Conservation (phyloP, 2,113 vertebrate genomes). For the Marmota flaviventris region DNA sequence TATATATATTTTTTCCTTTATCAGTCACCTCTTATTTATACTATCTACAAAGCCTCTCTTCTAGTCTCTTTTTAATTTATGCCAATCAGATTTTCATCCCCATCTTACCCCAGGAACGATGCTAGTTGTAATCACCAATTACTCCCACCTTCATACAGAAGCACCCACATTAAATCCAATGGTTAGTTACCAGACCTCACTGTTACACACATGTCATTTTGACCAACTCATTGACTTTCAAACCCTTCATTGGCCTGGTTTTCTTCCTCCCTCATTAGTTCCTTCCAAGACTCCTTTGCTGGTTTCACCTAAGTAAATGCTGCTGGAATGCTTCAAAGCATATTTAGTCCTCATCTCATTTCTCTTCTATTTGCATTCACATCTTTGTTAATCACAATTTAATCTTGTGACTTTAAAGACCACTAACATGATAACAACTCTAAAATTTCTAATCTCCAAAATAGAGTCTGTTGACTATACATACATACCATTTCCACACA, state of each 20-base stretch:
- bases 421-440: not conserved
- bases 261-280: not conserved
- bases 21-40: not conserved
- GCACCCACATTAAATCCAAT: not conserved
- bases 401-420: not conserved
- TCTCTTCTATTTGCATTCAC: not conserved
- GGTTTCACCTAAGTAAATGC: not conserved
- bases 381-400: not conserved
- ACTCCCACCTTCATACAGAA: not conserved
- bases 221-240: not conserved
- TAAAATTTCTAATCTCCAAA: not conserved
- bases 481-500: not conserved
- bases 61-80: not conserved
- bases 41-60: not conserved
- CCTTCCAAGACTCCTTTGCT: not conserved
- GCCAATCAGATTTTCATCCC: not conserved
- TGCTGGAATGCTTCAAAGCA: not conserved
- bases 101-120: not conserved
- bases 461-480: not conserved
- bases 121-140: not conserved
- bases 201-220: not conserved
- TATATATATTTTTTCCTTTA: not conserved
- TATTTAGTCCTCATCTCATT: not conserved
- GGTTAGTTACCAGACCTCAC: not conserved
- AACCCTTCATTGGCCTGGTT: not conserved